Evolutionary conservation across 2,113 vertebrate genomes (phyloP), one percentile per base, ranked within the genome.

Genomic region (Colistium nudipinnis): DNA sequence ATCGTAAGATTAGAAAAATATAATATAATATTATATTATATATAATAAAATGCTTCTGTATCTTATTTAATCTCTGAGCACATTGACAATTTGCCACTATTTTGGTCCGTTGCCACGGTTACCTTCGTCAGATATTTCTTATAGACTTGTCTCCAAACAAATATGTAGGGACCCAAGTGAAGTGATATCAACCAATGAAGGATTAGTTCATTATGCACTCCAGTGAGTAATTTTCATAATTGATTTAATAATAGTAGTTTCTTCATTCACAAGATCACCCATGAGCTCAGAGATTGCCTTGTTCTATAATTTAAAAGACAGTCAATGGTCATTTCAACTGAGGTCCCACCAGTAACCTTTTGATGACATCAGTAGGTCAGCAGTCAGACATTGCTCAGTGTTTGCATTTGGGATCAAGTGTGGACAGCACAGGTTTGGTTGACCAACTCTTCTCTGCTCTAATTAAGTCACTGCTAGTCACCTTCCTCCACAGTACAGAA

Each of bases 191-290:
- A 74, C 31, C 24, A 19, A 52, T 85, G 74, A 88, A 77, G 62
- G 64, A 84, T 87, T 74, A 86, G 54, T 78, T 86, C 71, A 87
- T 81, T 87, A 80, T 56, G 49, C 57, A 76, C 61, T 75, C 35
- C 73, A 61, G 48, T 49, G 70, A 80, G 52, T 71, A 35, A 83
- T 76, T 82, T 82, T 76, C 72, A 81, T 55, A 74, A 69, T 62
- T 69, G 72, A 90, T 83, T 85, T 78, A 74, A 86, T 81, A 79
- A 82, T 35, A 68, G 57, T 44, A 56, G 69, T 53, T 54, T 56
- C 54, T 89, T 84, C 76, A 78, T 84, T 55, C 57, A 62, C 31
- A 30, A 3, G 31, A 25, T 31, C 52, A 48, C 68, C 82, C 78
- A 67, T 53, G 74, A 53, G 80, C 67, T 51, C 22, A 19, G 33